Evolutionary conservation across 2,113 vertebrate genomes (phyloP).

Genomic region (Trinectes maculatus): DNA sequence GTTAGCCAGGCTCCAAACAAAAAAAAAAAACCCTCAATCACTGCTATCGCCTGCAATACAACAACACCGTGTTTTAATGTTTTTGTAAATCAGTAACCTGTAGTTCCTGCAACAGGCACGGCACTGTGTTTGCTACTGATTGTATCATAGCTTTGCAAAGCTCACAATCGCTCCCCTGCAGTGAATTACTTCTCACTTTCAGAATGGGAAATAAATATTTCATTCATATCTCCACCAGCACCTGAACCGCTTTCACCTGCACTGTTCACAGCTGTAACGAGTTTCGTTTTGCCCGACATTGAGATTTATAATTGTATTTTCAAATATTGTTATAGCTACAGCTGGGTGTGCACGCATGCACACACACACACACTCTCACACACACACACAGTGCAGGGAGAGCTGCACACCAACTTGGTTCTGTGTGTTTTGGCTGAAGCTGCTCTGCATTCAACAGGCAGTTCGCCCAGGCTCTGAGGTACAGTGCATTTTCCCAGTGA

Average conservation of each 20-base stretch:
- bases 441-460: conserved; percentile 75
- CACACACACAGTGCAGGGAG: conserved; percentile 40
- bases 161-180: too few species aligned
- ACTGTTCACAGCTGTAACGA: conserved; percentile 12
- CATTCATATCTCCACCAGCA: conserved; percentile 41
- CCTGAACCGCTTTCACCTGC: conserved; percentile 1
- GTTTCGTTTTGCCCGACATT: conserved; percentile 19
- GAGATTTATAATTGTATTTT: conserved; percentile 45
- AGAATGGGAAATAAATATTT: conserved; percentile 23
- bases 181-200: too few species aligned
- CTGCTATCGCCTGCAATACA: conserved; percentile 25
- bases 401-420: conserved; percentile 52
- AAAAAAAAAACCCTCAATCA: too few species aligned
- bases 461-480: conserved; percentile 72
- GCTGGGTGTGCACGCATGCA: conserved; percentile 1
- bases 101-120: conserved; percentile 7
- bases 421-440: conserved; percentile 78
- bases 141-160: conserved; percentile 6
- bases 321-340: conserved; percentile 54
- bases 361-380: conserved; percentile 16
- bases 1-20: not conserved
- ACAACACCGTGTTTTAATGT: conserved; percentile 23
- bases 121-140: conserved; percentile 25
- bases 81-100: conserved; percentile 27
- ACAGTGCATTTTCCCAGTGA: conserved; percentile 74